Evolutionary conservation across 1,140 invertebrate genomes (phyloP).

Genomic region (Trichonephila clavata): DNA sequence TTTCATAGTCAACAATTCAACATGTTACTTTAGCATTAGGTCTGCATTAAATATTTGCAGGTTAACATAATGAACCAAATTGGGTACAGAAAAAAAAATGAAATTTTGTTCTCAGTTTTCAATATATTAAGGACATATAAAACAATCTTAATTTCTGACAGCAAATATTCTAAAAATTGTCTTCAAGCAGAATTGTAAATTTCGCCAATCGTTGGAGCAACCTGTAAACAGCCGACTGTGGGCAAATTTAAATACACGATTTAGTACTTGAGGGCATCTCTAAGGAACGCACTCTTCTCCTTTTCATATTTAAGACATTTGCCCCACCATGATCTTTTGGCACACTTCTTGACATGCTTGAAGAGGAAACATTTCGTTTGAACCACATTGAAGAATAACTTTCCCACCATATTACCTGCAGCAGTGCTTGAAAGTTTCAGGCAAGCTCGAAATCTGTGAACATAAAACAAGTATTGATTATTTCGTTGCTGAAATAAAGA

Average conservation of each 20-base stretch:
- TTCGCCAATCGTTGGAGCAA: slow-evolving; percentile 2
- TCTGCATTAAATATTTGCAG: too few species aligned
- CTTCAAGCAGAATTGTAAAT: neutral
- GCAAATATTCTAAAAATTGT: neutral
- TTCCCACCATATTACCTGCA: slow-evolving; percentile 93
- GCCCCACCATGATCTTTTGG: slow-evolving; percentile 90
- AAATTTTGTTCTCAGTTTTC: too few species aligned
- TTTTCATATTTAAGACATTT: slow-evolving; percentile 87
- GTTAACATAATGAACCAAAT: too few species aligned
- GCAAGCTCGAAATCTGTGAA: slow-evolving; percentile 93
- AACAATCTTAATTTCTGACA: neutral
- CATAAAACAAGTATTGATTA: slow-evolving; percentile 57
- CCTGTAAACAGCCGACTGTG: neutral
- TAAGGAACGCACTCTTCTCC: slow-evolving; percentile 88
- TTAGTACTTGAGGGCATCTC: slow-evolving; percentile 87
- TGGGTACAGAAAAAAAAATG: too few species aligned
- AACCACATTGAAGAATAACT: slow-evolving; percentile 95
- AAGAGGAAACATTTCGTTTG: slow-evolving; percentile 95
- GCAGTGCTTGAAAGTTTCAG: slow-evolving; percentile 91
- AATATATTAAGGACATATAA: too few species aligned
- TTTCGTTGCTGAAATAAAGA: neutral
- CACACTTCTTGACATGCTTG: slow-evolving; percentile 88
- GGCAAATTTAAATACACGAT: neutral
- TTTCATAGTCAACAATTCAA: too few species aligned
- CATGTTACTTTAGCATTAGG: too few species aligned